Percentiles rank a stretch among this genome's conserved stretches.
phyloP scores from a whole-genome alignment of 2,888 invertebrate species.

The Lycia hirtaria region DNA sequence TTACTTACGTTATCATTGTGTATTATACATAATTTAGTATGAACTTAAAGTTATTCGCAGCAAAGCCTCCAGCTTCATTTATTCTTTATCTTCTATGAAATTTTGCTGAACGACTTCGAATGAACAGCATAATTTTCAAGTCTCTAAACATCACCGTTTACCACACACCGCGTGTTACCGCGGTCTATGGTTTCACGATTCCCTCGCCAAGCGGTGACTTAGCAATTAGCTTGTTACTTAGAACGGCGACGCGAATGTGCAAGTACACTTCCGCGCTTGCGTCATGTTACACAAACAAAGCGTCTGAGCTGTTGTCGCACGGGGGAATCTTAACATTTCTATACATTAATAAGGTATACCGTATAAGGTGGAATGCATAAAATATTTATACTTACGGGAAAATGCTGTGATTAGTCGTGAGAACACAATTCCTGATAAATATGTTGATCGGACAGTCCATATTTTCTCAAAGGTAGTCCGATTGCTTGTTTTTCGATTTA shows the following conservation, averaged over 20 bases:
- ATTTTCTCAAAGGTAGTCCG: neutral
- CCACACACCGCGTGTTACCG: neutral
- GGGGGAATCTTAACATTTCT: conserved; percentile 22
- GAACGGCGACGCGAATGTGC: conserved; percentile 25
- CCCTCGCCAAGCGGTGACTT: conserved; percentile 24
- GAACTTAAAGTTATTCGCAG: too few relatives aligned
- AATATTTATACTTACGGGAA: conserved; percentile 27
- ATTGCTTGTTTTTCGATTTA: neutral
- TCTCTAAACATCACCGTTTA: neutral
- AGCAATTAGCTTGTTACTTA: conserved; percentile 33
- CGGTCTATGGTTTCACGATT: conserved; percentile 9
- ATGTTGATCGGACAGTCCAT: neutral
- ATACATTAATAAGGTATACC: conserved; percentile 22
- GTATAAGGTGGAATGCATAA: conserved; percentile 33
- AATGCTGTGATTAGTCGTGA: neutral
- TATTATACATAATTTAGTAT: too few relatives aligned
- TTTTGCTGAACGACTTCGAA: neutral
- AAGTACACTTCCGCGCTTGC: conserved; percentile 49
- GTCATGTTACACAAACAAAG: conserved; percentile 42
- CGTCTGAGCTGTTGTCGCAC: conserved; percentile 27
- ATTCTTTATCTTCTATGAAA: too few relatives aligned
- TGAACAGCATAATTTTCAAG: neutral
- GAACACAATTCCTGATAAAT: conserved; percentile 1
- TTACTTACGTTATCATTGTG: too few relatives aligned
- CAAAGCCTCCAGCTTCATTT: too few relatives aligned